phyloP scores from a whole-genome alignment of 2,888 invertebrate species.

The Drosophila pegasa region DNA sequence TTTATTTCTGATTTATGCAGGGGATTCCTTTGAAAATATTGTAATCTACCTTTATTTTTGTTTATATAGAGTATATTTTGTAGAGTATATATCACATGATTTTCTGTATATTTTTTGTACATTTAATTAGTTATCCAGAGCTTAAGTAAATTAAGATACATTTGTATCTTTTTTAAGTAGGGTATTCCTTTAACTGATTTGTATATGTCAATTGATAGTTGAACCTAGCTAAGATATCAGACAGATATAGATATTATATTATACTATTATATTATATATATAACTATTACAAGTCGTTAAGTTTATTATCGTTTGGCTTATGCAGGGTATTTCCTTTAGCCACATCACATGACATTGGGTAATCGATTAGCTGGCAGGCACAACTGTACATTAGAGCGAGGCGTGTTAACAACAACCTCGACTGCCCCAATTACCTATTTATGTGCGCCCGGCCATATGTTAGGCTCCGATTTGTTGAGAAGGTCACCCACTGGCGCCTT shows the following conservation, averaged over 20 bases:
- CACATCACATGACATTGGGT: not conserved
- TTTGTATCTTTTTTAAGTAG: not conserved
- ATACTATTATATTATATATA: too few species aligned
- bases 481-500: conserved; percentile 46
- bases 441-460: conserved; percentile 15
- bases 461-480: conserved; percentile 17
- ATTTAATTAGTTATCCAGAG: not conserved
- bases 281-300: not conserved
- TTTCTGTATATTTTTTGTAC: not conserved
- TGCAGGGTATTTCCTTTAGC: conserved; percentile 4
- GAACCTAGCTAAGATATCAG: not conserved
- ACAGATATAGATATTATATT: too few species aligned
- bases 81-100: too few species aligned
- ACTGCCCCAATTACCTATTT: conserved; percentile 41
- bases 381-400: conserved; percentile 36
- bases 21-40: too few species aligned
- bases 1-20: too few species aligned
- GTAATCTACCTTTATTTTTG: too few species aligned
- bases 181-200: not conserved
- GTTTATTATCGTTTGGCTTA: not conserved
- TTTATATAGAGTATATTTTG: not conserved
- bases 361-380: not conserved
- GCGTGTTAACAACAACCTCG: conserved; percentile 13
- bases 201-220: not conserved
- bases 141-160: too few species aligned